Conservation (phyloP, 1,140 invertebrate genomes). For the Bathynomus jamesi region DNA sequence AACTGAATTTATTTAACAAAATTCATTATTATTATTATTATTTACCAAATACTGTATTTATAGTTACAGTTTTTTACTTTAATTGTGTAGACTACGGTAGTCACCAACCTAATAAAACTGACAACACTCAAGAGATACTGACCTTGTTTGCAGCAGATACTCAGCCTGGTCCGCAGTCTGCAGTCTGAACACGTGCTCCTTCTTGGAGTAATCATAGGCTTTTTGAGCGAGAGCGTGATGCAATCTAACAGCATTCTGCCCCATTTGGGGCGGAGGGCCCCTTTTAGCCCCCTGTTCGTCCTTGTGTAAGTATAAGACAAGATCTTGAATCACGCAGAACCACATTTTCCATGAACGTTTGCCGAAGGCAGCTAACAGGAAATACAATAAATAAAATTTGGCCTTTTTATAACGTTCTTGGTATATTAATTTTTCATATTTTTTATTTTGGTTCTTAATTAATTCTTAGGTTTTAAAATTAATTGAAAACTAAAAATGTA, state of each 20-base stretch:
- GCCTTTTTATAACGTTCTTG: too few species aligned
- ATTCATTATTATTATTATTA: too few species aligned
- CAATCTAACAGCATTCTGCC: conserved; percentile 74
- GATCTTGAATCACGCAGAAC: conserved; percentile 88
- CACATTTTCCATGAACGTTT: conserved; percentile 99
- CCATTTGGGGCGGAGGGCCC: conserved; percentile 47
- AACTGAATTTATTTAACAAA: too few species aligned
- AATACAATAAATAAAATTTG: too few species aligned
- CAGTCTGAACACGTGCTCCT: conserved; percentile 91
- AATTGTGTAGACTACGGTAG: too few species aligned
- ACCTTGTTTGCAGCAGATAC: conserved; percentile 95
- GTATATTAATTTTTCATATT: too few species aligned
- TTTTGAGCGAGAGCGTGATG: conserved; percentile 91
- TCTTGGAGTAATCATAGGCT: conserved; percentile 94
- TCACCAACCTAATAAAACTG: too few species aligned
- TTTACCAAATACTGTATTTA: too few species aligned
- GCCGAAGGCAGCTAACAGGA: conserved; percentile 80
- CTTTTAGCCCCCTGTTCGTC: conserved; percentile 39
- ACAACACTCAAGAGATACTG: conserved; percentile 26
- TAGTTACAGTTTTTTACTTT: too few species aligned
- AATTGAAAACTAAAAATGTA: too few species aligned
- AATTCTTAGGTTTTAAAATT: too few species aligned
- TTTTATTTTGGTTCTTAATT: too few species aligned
- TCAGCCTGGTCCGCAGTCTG: conserved; percentile 93
- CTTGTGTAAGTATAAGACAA: conserved; percentile 93